These are phyloP conservation scores for Onychostoma macrolepis DNA, from an alignment of 2,113 vertebrate genomes.

Conservation along the genomic window DNA sequence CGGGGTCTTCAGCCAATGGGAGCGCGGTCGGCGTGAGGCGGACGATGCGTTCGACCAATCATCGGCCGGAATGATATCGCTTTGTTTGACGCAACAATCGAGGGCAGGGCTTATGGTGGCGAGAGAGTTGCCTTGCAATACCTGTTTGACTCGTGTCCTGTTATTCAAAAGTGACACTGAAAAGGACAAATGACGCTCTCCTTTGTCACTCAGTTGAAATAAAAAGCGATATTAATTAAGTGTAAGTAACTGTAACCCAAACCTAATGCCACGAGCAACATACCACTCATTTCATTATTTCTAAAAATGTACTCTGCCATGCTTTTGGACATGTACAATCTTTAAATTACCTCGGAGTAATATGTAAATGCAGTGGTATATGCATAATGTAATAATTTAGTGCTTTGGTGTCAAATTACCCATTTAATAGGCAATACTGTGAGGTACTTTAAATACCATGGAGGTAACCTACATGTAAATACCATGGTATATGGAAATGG, in stretches of 20 bases:
- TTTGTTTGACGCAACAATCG: conserved; percentile 5
- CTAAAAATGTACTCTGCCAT: not conserved
- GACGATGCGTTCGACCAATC: conserved; percentile 14
- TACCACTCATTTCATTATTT: not conserved
- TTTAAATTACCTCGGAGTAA: not conserved
- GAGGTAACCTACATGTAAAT: not conserved
- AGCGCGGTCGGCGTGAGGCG: not conserved
- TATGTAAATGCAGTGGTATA: not conserved
- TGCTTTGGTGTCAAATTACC: not conserved
- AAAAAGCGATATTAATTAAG: not conserved
- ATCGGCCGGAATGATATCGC: too few species aligned
- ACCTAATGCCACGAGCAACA: not conserved
- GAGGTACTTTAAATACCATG: not conserved
- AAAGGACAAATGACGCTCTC: not conserved
- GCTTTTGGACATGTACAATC: not conserved
- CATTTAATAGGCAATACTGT: not conserved
- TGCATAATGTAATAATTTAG: not conserved
- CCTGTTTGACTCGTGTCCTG: too few species aligned
- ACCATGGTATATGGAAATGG: not conserved
- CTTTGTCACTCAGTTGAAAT: not conserved
- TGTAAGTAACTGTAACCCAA: not conserved
- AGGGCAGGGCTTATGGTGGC: not conserved
- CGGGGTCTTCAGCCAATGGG: conserved; percentile 3
- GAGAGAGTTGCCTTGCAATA: not conserved
- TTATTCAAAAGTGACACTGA: not conserved